A percentile compares a stretch with the other conserved stretches of the same genome.
phyloP scores from a whole-genome alignment of 2,888 invertebrate genomes.

The Pachycephus smyrnensis region DNA sequence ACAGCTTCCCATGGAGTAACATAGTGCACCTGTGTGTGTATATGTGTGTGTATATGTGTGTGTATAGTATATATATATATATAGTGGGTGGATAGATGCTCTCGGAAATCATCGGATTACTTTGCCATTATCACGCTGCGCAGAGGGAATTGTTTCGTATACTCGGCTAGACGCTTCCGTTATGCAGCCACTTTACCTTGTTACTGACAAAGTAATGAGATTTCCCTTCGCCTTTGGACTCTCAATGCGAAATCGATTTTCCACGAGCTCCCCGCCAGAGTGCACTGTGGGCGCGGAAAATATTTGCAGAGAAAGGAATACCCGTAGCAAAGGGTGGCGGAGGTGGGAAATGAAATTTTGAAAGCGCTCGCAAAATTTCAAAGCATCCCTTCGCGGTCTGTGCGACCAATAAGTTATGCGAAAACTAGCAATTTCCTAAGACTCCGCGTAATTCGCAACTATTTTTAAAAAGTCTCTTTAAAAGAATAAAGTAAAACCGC shows the following conservation, averaged over 20 bases:
- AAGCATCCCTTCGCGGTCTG: background rate
- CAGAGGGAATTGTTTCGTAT: constrained; percentile 16
- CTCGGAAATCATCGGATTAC: constrained; percentile 25
- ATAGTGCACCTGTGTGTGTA: too few relatives aligned
- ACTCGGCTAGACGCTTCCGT: constrained; percentile 11
- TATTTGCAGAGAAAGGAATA: background rate
- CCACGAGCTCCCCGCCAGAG: background rate
- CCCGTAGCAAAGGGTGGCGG: too few relatives aligned
- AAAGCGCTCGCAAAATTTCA: background rate
- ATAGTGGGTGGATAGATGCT: constrained; percentile 5
- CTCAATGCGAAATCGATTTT: constrained; percentile 27
- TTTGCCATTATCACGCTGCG: constrained; percentile 22
- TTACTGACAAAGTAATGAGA: constrained; percentile 33
- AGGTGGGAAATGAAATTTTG: background rate
- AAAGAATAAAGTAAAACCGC: too few relatives aligned
- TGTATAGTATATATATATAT: too few relatives aligned
- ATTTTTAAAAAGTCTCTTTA: too few relatives aligned
- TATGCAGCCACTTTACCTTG: constrained; percentile 32
- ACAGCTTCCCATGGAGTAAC: background rate
- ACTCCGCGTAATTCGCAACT: background rate
- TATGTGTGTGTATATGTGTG: background rate
- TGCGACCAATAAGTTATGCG: constrained; percentile 9
- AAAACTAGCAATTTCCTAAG: background rate
- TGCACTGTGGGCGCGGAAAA: background rate
- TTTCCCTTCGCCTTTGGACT: constrained; percentile 29